Percentiles rank a stretch among this genome's conserved stretches.
Evolutionary conservation across 2,113 vertebrate species (phyloP).

Genomic region (Agapornis roseicollis): DNA sequence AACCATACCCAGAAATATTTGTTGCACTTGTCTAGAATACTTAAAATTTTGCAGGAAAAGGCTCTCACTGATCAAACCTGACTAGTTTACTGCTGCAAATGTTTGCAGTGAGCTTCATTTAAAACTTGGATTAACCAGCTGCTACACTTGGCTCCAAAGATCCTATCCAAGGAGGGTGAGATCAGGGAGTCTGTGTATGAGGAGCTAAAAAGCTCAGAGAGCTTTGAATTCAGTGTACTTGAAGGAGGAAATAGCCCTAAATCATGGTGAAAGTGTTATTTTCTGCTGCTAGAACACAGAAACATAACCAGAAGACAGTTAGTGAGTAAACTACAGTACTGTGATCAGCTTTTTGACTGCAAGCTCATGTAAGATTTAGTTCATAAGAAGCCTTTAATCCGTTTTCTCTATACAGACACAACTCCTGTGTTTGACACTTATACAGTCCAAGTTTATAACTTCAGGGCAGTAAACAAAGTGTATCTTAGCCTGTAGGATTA

Average conservation of each 20-base stretch:
- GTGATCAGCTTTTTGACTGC: neutral
- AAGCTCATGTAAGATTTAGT: neutral
- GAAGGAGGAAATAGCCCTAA: neutral
- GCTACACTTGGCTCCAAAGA: conserved; percentile 43
- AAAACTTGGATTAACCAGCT: conserved; percentile 65
- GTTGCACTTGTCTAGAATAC: conserved; percentile 26
- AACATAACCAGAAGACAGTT: neutral
- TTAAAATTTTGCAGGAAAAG: conserved; percentile 52
- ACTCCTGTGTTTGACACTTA: neutral
- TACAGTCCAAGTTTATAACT: neutral
- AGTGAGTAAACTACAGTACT: neutral
- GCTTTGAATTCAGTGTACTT: neutral
- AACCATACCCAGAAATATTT: conserved; percentile 42
- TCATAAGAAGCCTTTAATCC: neutral
- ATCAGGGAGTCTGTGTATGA: neutral
- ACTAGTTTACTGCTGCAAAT: conserved; percentile 48
- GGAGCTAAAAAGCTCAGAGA: neutral
- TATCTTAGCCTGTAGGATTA: neutral
- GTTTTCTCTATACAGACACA: neutral
- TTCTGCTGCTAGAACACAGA: neutral
- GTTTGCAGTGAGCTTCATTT: conserved; percentile 39
- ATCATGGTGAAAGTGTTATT: neutral
- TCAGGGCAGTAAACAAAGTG: neutral
- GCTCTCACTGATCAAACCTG: conserved; percentile 36
- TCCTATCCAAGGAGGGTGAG: neutral